Evolutionary conservation across 2,797 vertebrate genomes (phyloP), one percentile per base, ranked within the genome.

Genomic region (Chelon labrosus): DNA sequence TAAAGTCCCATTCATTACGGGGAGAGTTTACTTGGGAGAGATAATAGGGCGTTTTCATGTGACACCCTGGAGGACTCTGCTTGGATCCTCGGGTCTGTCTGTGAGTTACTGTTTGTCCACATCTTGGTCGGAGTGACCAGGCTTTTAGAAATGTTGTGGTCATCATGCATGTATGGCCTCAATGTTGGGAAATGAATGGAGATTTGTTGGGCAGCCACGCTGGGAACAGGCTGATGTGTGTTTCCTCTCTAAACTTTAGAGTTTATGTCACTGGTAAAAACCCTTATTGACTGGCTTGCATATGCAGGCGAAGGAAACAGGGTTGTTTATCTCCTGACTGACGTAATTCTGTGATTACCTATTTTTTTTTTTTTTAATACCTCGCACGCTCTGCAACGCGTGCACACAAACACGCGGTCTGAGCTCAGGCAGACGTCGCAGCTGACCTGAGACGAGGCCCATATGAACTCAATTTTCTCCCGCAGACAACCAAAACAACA

Each of bases 381-480:
- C 72, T 80, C 65, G 22, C 22, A 22, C 57, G 59, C 84, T 79
- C 55, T 80, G 51, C 63, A 68, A 71, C 66, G 73, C 65, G 20
- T 56, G 25, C 60, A 69, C 75, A 53, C 63, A 71, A 56, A 65
- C 59, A 75, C 70, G 51, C 42, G 62, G 74, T 85, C 71, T 74
- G 79, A 80, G 79, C 79, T 55, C 70, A 80, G 79, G 66, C 89
- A 84, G 78, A 84, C 75, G 11, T 27, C 5, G 73, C 72, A 66
- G 76, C 86, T 84, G 89, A 93, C 88, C 85, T 74, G 82, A 91
- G 80, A 82, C 84, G 3, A 65, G 65, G 66, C 80, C 85, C 94
- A 94, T 91, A 89, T 94, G 93, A 94, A 88, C 79, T 83, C 84
- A 92, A 94, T 95, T 93, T 94, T 90, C 89, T 91, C 82, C 80